Evolutionary conservation across 2,797 vertebrate genomes (phyloP).

Genomic region (Graptemys geographica): DNA sequence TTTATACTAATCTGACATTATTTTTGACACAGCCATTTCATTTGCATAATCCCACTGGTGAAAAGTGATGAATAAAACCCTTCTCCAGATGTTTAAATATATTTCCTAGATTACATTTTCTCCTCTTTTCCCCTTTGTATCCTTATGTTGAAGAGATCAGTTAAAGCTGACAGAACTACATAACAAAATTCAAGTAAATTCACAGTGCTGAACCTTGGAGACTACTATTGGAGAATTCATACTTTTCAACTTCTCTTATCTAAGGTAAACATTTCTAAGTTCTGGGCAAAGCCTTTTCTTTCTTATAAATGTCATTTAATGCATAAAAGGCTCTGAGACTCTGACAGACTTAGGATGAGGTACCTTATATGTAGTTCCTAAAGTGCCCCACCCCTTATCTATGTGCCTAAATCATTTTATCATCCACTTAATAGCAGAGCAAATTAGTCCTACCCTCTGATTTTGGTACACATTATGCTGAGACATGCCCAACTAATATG

Average conservation of each 20-base stretch:
- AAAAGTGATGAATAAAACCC: not conserved
- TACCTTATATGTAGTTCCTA: conserved; percentile 66
- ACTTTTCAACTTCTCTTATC: conserved; percentile 37
- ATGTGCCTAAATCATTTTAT: conserved; percentile 82
- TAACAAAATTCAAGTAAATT: not conserved
- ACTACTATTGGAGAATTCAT: conserved; percentile 23
- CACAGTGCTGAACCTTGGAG: not conserved
- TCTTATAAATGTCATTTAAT: conserved; percentile 62
- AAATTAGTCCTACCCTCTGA: conserved; percentile 83
- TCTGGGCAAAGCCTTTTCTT: conserved; percentile 57
- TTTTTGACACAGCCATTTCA: not conserved
- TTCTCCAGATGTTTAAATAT: not conserved
- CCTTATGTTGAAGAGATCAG: not conserved
- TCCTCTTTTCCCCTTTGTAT: not conserved
- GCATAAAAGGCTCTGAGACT: conserved; percentile 56
- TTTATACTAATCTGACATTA: not conserved
- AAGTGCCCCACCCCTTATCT: conserved; percentile 71
- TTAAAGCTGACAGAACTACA: not conserved
- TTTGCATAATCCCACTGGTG: not conserved
- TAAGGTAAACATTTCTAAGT: conserved; percentile 68
- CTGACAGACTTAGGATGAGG: conserved; percentile 62
- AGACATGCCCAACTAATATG: conserved; percentile 82
- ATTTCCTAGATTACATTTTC: not conserved
- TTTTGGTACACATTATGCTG: conserved; percentile 82
- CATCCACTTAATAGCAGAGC: conserved; percentile 80